These are phyloP conservation scores for Drosophila recens DNA, from an alignment of 2,888 invertebrate species.

Conservation along the genomic window DNA sequence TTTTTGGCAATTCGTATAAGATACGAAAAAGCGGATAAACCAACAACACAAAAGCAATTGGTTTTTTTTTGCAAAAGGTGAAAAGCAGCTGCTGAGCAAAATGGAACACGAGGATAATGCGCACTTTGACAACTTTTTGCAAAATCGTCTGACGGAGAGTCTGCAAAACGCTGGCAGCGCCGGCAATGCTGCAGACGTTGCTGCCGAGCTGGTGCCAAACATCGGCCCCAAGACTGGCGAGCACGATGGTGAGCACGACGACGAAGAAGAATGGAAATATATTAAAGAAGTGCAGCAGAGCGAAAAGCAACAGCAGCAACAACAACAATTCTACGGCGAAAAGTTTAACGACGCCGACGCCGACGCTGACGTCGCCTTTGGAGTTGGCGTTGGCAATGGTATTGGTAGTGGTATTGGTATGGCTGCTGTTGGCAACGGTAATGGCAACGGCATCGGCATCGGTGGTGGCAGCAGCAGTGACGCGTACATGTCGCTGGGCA, in stretches of 20 bases:
- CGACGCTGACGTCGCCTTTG: slow-evolving; percentile 38
- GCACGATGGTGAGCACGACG: slow-evolving; percentile 70
- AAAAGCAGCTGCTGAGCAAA: slow-evolving; percentile 46
- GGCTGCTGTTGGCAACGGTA: slow-evolving; percentile 47
- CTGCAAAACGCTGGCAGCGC: slow-evolving; percentile 75
- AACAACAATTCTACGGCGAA: slow-evolving; percentile 63
- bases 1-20: slow-evolving; percentile 45
- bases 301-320: slow-evolving; percentile 79
- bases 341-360: slow-evolving; percentile 50
- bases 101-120: slow-evolving; percentile 84
- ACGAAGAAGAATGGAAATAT: slow-evolving; percentile 95
- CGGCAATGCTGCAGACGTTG: slow-evolving; percentile 59
- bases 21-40: slow-evolving; percentile 27
- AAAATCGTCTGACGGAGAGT: slow-evolving; percentile 78
- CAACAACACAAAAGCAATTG: slow-evolving; percentile 37
- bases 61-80: slow-evolving; percentile 49
- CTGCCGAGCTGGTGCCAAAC: slow-evolving; percentile 67
- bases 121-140: slow-evolving; percentile 77
- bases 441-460: slow-evolving; percentile 33
- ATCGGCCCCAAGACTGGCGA: slow-evolving; percentile 77
- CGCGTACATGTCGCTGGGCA: slow-evolving; percentile 61
- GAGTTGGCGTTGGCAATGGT: slow-evolving; percentile 33
- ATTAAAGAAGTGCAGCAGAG: slow-evolving; percentile 88
- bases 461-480: slow-evolving; percentile 42
- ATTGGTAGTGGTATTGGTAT: slow-evolving; percentile 46